Percentiles rank a stretch among this genome's conserved stretches.
Evolutionary conservation across 2,888 invertebrate species (phyloP).

Genomic region (Chalcis sispes): DNA sequence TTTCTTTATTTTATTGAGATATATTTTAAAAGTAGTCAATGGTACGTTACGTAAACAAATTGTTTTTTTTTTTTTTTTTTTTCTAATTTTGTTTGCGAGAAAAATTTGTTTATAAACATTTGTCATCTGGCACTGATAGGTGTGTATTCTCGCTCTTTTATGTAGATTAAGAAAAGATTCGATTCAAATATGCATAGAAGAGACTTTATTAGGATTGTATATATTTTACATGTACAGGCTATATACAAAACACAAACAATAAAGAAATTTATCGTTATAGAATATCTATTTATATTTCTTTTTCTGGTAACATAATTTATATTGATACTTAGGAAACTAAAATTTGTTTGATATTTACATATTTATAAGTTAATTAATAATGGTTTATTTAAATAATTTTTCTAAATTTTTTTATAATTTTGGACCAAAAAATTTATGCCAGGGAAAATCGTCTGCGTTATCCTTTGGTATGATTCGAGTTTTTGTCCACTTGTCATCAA

Average conservation of each 20-base stretch:
- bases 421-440: slow-evolving; percentile 71
- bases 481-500: slow-evolving; percentile 62
- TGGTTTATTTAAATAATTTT: slow-evolving; percentile 1
- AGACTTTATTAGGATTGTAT: slow-evolving; percentile 62
- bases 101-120: slow-evolving; percentile 38
- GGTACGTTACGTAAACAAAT: slow-evolving; percentile 36
- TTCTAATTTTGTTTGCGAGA: slow-evolving; percentile 32
- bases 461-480: slow-evolving; percentile 37
- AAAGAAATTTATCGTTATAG: slow-evolving; percentile 52
- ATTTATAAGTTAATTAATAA: slow-evolving; percentile 35
- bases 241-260: slow-evolving; percentile 54
- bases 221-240: slow-evolving; percentile 61
- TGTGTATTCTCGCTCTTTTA: slow-evolving; percentile 31
- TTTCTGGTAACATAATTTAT: slow-evolving; percentile 41
- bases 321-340: slow-evolving; percentile 34
- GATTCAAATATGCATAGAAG: slow-evolving; percentile 56
- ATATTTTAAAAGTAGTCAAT: slow-evolving; percentile 27
- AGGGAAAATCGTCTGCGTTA: slow-evolving; percentile 63
- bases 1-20: slow-evolving; percentile 7
- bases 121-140: slow-evolving; percentile 12
- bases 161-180: slow-evolving; percentile 22
- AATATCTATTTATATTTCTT: slow-evolving; percentile 27
- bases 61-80: no score
- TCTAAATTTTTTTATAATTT: slow-evolving; percentile 66
- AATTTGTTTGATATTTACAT: slow-evolving; percentile 45